Evolutionary conservation across 2,888 invertebrate species (phyloP).

Genomic region (Brenthis ino): DNA sequence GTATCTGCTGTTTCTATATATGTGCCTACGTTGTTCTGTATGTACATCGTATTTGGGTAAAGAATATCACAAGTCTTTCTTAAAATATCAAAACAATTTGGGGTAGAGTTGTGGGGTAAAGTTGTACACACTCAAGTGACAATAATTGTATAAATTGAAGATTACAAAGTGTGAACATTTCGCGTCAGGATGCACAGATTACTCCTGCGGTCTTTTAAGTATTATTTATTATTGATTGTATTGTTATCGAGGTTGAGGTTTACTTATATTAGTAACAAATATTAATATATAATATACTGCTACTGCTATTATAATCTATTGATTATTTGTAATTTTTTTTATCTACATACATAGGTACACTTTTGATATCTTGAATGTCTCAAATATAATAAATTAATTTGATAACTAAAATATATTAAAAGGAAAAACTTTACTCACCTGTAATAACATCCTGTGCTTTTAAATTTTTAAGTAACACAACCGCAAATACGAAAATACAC

Average conservation of each 20-base stretch:
- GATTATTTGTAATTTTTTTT: no score
- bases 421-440: constrained; percentile 51
- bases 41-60: no score
- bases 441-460: constrained; percentile 60
- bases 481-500: constrained; percentile 46
- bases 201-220: constrained; percentile 13
- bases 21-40: no score
- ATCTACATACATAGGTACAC: no score
- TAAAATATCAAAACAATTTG: background rate
- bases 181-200: constrained; percentile 9
- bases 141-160: constrained; percentile 1
- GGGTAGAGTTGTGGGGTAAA: background rate
- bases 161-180: constrained; percentile 6
- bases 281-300: no score
- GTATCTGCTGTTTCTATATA: no score
- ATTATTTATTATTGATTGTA: constrained; percentile 3
- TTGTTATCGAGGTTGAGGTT: constrained; percentile 13
- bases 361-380: no score
- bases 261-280: background rate
- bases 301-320: no score
- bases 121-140: background rate
- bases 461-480: constrained; percentile 49
- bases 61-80: no score
- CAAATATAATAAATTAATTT: background rate
- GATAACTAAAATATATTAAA: background rate